Evolutionary conservation across 2,888 invertebrate species (phyloP).

Genomic region (Athrips mouffetella): DNA sequence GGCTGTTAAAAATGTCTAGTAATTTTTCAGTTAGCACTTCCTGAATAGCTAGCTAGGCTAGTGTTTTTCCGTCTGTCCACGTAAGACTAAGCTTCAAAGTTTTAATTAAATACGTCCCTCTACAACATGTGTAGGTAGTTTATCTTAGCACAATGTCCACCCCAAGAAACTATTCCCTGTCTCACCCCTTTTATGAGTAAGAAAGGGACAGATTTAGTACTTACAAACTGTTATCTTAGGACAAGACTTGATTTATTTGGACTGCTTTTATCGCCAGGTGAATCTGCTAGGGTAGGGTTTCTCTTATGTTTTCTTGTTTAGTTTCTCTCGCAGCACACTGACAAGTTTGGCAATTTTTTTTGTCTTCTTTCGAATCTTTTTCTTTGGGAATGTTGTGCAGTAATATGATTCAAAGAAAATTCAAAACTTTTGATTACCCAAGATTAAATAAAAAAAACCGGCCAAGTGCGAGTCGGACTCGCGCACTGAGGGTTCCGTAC

Average conservation of each 20-base stretch:
- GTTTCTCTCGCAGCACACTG: not conserved
- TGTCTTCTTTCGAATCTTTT: no score
- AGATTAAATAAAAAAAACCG: no score
- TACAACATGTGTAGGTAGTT: constrained; percentile 34
- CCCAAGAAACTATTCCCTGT: constrained; percentile 25
- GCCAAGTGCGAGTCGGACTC: no score
- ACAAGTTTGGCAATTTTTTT: no score
- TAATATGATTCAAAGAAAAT: no score
- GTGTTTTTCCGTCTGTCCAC: constrained; percentile 6
- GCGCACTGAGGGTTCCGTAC: no score
- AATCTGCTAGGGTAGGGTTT: not conserved
- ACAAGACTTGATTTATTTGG: constrained; percentile 3
- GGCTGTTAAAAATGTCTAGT: no score
- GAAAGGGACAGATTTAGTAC: not conserved
- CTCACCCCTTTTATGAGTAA: not conserved
- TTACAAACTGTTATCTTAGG: constrained; percentile 3
- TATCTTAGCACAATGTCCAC: constrained; percentile 42
- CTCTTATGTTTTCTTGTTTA: not conserved
- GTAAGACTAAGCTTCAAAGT: constrained; percentile 43
- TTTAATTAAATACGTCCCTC: constrained; percentile 63
- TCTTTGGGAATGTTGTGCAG: no score
- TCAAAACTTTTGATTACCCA: no score
- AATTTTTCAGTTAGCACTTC: not conserved
- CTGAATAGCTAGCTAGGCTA: not conserved
- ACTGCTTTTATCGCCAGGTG: not conserved